Conservation (phyloP, 2,888 invertebrate genomes). For the Pyrrhia umbra region DNA sequence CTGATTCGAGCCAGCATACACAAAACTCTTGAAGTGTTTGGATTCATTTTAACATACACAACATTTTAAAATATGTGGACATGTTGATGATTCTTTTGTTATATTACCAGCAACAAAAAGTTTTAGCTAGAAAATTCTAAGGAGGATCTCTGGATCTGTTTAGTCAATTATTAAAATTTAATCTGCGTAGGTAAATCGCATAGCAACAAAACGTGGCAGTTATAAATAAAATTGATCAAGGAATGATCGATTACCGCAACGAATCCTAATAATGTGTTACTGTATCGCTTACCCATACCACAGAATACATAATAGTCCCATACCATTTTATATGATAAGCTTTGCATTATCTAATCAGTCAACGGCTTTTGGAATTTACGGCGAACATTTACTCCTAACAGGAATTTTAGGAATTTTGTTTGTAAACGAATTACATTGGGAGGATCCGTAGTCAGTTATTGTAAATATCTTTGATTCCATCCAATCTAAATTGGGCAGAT, state of each 20-base stretch:
- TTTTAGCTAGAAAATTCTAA: too few species aligned
- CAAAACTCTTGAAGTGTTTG: not conserved
- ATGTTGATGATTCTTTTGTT: slow-evolving; percentile 3
- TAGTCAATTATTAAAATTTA: not conserved
- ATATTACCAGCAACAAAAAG: not conserved
- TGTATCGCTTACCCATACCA: slow-evolving; percentile 13
- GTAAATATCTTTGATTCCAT: slow-evolving; percentile 14
- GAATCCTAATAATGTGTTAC: not conserved
- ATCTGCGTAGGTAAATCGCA: not conserved
- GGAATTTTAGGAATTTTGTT: not conserved
- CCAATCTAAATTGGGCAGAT: slow-evolving; percentile 40
- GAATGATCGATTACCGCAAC: not conserved
- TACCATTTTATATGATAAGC: slow-evolving; percentile 17
- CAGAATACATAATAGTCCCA: too few species aligned
- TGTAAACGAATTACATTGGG: too few species aligned
- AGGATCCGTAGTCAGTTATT: too few species aligned
- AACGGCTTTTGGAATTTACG: slow-evolving; percentile 17
- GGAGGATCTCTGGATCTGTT: too few species aligned
- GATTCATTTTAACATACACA: not conserved
- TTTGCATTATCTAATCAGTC: slow-evolving; percentile 16
- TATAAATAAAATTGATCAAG: not conserved
- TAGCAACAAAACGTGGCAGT: not conserved
- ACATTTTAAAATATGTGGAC: not conserved
- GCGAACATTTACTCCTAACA: not conserved
- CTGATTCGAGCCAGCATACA: not conserved